Percentiles rank a stretch among this genome's conserved stretches.
Conservation (phyloP, 92 coral and sea anemone genomes). For the Phymanthus crucifer region DNA sequence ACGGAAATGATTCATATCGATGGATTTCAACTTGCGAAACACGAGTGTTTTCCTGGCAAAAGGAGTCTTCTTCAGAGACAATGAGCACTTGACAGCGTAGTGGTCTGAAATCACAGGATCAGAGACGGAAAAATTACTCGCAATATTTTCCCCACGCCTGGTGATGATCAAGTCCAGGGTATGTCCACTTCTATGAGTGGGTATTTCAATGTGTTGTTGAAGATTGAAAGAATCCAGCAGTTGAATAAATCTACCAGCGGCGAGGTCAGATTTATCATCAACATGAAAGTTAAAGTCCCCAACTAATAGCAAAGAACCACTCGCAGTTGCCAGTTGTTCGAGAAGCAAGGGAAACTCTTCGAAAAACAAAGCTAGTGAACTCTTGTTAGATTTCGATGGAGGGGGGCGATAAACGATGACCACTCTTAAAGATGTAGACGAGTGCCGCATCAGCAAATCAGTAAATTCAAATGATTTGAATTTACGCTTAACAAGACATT, state of each 20-base stretch:
- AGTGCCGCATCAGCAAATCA: slow-evolving; percentile 9
- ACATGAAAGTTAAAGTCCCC: slow-evolving; percentile 29
- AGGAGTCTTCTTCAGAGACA: slow-evolving; percentile 32
- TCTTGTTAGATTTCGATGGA: not conserved
- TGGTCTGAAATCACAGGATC: slow-evolving; percentile 4
- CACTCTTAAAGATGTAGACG: slow-evolving; percentile 17
- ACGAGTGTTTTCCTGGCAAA: slow-evolving; percentile 31
- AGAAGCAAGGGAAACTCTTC: slow-evolving; percentile 22
- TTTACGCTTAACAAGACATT: slow-evolving; percentile 8
- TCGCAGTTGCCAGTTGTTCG: slow-evolving; percentile 3
- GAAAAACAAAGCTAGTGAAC: slow-evolving; percentile 7
- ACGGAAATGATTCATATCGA: slow-evolving; percentile 27
- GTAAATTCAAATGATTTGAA: slow-evolving; percentile 10
- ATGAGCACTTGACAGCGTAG: slow-evolving; percentile 15
- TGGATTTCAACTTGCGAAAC: slow-evolving; percentile 46
- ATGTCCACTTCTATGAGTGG: not conserved
- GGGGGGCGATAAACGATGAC: slow-evolving; percentile 22
- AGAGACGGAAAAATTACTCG: not conserved
- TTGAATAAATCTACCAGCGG: slow-evolving; percentile 22
- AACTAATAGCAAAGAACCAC: slow-evolving; percentile 24
- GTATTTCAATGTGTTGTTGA: not conserved
- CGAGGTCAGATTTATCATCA: not conserved
- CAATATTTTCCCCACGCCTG: not conserved
- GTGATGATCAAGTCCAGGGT: not conserved
- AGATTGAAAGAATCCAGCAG: slow-evolving; percentile 47